These are phyloP conservation scores for Megatriorchis doriae DNA, from an alignment of 2,113 vertebrate genomes.

Conservation along the genomic window DNA sequence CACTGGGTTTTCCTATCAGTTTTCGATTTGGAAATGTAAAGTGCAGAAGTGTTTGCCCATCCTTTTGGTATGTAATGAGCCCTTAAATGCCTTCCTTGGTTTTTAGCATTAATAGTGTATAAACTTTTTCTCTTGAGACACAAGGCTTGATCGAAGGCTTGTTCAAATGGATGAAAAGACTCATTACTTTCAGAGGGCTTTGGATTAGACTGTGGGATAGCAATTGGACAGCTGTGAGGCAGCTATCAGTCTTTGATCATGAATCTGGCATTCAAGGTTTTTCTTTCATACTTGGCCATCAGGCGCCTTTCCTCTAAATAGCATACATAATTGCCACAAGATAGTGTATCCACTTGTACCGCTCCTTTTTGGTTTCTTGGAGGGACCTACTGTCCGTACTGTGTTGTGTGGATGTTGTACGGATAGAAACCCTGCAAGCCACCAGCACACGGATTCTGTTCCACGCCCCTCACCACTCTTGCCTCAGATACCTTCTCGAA, in stretches of 20 bases:
- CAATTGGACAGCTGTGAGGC: background rate
- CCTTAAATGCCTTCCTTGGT: background rate
- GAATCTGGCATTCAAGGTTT: background rate
- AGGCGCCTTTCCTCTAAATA: background rate
- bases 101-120: background rate
- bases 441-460: background rate
- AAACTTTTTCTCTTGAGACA: background rate
- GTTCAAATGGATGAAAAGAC: background rate
- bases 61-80: background rate
- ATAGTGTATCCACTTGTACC: background rate
- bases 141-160: background rate
- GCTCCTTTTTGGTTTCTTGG: background rate
- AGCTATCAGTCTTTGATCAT: background rate
- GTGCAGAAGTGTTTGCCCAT: background rate
- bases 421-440: background rate
- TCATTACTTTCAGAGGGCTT: background rate
- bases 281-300: background rate
- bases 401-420: too few species aligned
- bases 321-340: background rate
- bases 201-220: background rate
- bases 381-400: background rate
- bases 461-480: background rate
- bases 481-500: background rate
- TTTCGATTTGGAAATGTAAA: slow-evolving; percentile 9
- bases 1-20: background rate